Evolutionary conservation across 2,113 vertebrate genomes (phyloP).

Genomic region (Heliornis fulica): DNA sequence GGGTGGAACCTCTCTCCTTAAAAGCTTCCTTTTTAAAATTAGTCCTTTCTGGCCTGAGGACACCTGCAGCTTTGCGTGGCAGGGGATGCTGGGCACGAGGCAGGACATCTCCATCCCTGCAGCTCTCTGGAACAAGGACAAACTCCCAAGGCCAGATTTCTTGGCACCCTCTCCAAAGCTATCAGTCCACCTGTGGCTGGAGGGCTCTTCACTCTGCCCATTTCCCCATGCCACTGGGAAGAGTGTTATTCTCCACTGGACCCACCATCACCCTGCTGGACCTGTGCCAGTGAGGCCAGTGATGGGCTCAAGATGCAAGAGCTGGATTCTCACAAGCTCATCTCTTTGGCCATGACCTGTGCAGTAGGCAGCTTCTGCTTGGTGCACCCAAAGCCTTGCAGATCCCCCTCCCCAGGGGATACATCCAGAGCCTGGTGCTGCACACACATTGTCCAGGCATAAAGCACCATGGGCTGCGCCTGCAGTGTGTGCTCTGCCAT

Average conservation of each 20-base stretch:
- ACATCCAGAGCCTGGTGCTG: background rate
- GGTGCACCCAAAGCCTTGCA: background rate
- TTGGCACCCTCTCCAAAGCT: background rate
- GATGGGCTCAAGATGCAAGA: background rate
- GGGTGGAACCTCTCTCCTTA: background rate
- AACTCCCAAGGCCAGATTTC: background rate
- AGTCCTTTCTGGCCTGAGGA: background rate
- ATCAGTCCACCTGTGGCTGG: background rate
- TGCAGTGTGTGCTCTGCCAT: background rate
- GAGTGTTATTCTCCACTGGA: too few relatives aligned
- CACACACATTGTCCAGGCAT: background rate
- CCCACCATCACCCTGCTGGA: background rate
- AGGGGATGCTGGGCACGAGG: background rate
- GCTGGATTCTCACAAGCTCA: background rate
- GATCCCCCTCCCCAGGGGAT: background rate
- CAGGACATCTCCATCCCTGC: background rate
- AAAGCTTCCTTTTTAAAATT: background rate
- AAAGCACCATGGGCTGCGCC: rapidly evolving
- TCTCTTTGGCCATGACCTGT: background rate
- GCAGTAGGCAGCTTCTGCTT: background rate
- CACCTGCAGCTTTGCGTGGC: background rate
- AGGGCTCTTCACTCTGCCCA: background rate
- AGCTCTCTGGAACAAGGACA: background rate
- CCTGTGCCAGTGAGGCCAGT: background rate
- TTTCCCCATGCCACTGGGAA: background rate